Percentiles rank a stretch among this genome's conserved stretches.
Evolutionary conservation across 1,140 invertebrate genomes (phyloP).

Genomic region (Notospermus geniculatus): DNA sequence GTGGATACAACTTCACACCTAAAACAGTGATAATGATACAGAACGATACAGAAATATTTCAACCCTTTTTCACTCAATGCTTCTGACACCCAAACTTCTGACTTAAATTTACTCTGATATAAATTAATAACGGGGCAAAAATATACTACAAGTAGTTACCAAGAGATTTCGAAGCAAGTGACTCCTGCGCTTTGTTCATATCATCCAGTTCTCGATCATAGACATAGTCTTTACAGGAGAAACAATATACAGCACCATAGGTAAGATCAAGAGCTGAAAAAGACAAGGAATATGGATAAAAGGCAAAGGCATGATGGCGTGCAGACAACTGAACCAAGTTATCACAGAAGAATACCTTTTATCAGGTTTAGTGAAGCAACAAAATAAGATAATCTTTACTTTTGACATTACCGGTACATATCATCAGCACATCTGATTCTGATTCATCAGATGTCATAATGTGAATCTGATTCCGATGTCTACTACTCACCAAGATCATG

Average conservation of each 20-base stretch:
- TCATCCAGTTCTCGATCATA: constrained; percentile 72
- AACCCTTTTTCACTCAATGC: too few relatives aligned
- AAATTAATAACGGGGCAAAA: constrained; percentile 8
- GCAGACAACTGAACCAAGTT: too few relatives aligned
- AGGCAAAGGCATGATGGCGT: background rate
- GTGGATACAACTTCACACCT: constrained; percentile 65
- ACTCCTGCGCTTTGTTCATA: constrained; percentile 35
- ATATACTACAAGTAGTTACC: background rate
- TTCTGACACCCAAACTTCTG: too few relatives aligned
- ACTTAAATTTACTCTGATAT: too few relatives aligned
- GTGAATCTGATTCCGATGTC: background rate
- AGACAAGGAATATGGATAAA: constrained; percentile 6
- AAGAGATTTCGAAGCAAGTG: background rate
- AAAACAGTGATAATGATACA: too few relatives aligned
- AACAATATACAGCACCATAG: constrained; percentile 89
- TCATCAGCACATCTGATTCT: too few relatives aligned
- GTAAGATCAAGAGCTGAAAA: constrained; percentile 73
- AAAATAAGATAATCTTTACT: background rate
- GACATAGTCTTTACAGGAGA: constrained; percentile 87
- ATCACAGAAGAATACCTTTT: too few relatives aligned
- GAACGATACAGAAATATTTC: too few relatives aligned
- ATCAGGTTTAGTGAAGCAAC: too few relatives aligned
- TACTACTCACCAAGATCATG: constrained; percentile 70
- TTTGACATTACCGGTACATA: too few relatives aligned
- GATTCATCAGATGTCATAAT: too few relatives aligned